These are phyloP conservation scores for Clusia tigrina DNA, from an alignment of 2,888 invertebrate genomes.

Conservation along the genomic window DNA sequence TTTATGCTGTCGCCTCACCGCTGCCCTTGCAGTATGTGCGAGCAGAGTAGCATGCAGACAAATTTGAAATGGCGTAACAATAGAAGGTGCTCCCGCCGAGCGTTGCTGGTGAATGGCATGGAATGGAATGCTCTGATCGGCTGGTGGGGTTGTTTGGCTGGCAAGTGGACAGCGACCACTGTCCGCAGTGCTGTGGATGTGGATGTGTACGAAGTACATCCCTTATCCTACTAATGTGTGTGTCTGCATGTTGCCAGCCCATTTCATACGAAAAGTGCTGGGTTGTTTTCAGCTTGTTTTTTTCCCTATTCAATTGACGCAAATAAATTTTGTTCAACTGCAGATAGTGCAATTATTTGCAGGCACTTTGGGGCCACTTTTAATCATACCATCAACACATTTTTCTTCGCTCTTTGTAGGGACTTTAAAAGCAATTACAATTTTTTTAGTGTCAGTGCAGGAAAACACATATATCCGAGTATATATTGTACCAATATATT, in stretches of 20 bases:
- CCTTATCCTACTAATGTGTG: too few species aligned
- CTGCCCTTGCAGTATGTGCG: neutral
- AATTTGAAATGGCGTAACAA: neutral
- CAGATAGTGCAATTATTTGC: slow-evolving; percentile 27
- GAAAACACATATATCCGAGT: too few species aligned
- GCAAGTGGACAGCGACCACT: neutral
- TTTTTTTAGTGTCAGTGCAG: too few species aligned
- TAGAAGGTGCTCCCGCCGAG: neutral
- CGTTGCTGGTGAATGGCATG: neutral
- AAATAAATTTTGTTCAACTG: slow-evolving; percentile 33
- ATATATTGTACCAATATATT: too few species aligned
- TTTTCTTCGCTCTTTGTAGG: too few species aligned
- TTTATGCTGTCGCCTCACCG: neutral
- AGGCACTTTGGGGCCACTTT: slow-evolving; percentile 27
- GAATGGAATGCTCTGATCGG: too few species aligned
- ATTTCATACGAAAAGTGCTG: too few species aligned
- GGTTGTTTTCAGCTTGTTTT: neutral
- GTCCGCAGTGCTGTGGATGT: slow-evolving; percentile 1
- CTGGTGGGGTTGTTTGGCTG: too few species aligned
- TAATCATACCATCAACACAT: too few species aligned
- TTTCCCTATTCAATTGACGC: slow-evolving; percentile 13
- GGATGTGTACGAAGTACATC: neutral
- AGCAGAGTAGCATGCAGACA: neutral
- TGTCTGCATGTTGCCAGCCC: neutral
- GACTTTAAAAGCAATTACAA: neutral